Evolutionary conservation across 2,113 vertebrate species (phyloP).

Genomic region (Sceloporus tristichus): DNA sequence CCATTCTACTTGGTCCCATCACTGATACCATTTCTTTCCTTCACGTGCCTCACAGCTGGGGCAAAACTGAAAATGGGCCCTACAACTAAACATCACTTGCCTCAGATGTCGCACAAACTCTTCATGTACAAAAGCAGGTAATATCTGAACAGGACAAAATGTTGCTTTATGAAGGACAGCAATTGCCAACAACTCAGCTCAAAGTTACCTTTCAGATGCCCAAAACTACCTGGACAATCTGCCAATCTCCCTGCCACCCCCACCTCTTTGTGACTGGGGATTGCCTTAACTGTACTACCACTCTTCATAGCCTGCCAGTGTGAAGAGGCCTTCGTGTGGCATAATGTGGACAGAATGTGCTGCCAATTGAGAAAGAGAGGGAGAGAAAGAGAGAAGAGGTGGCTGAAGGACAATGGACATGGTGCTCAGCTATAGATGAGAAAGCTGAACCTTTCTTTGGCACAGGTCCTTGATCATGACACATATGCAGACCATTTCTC

Average conservation of each 20-base stretch:
- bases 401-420: neutral
- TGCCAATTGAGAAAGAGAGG: neutral
- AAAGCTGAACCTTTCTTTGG: neutral
- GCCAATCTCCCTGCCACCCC: neutral
- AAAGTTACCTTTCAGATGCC: conserved; percentile 5
- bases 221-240: neutral
- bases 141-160: neutral
- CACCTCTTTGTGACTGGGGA: neutral
- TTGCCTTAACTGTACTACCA: neutral
- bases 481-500: neutral
- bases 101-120: neutral
- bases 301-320: neutral
- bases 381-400: neutral
- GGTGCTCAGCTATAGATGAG: neutral
- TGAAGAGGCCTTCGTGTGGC: no score
- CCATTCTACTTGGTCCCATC: neutral
- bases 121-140: neutral
- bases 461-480: neutral
- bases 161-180: neutral
- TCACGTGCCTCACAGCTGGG: neutral
- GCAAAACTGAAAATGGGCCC: neutral
- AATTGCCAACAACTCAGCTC: neutral
- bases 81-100: neutral
- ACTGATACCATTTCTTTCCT: neutral
- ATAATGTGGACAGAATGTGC: neutral